Evolutionary conservation across 2,888 invertebrate genomes (phyloP).

Genomic region (Subacronicta megacephala): DNA sequence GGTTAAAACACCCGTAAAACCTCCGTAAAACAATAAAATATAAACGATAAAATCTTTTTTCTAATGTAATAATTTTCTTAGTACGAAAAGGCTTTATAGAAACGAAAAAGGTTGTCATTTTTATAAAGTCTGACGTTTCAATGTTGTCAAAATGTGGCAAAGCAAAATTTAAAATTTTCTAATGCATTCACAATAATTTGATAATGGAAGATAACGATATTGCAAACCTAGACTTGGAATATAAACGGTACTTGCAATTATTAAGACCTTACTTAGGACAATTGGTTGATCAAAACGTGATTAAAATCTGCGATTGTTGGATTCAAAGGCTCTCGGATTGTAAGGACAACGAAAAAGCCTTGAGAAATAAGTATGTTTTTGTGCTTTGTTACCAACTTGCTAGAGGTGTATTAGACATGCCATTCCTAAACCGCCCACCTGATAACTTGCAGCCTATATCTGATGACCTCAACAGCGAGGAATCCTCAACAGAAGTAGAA

Average conservation of each 20-base stretch:
- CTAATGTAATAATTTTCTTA: not conserved
- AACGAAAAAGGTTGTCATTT: not conserved
- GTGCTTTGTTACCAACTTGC: conserved; percentile 79
- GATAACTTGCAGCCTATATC: conserved; percentile 62
- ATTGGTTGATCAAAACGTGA: conserved; percentile 70
- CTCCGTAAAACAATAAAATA: no score
- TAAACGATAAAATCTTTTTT: not conserved
- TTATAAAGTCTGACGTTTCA: conserved; percentile 9
- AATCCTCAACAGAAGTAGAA: conserved; percentile 72
- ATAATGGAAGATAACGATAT: conserved; percentile 71
- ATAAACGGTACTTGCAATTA: conserved; percentile 79
- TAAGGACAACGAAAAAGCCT: conserved; percentile 69
- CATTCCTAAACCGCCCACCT: conserved; percentile 73
- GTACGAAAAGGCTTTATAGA: not conserved
- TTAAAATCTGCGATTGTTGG: conserved; percentile 79
- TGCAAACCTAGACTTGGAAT: conserved; percentile 75
- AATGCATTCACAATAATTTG: conserved; percentile 3
- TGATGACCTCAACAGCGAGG: conserved; percentile 68
- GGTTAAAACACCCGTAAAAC: no score
- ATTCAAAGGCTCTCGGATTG: conserved; percentile 76
- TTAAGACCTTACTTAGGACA: conserved; percentile 76
- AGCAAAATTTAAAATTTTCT: conserved; percentile 23
- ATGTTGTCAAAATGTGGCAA: conserved; percentile 35
- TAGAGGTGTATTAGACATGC: conserved; percentile 73
- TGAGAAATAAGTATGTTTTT: conserved; percentile 80